phyloP scores from a whole-genome alignment of 2,797 vertebrate genomes.

The Sebastes goodei region DNA sequence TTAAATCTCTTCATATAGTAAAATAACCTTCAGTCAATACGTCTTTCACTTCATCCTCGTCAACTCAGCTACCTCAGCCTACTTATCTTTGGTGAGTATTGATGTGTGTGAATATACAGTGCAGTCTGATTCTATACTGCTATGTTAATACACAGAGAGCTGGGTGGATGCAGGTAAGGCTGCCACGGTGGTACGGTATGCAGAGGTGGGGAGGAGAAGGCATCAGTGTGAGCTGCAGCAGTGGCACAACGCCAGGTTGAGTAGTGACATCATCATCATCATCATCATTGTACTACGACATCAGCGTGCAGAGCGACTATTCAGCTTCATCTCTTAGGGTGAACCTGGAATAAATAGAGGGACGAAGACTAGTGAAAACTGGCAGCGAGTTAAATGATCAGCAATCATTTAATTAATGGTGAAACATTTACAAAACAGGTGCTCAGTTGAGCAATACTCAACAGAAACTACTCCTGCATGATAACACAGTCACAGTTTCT shows the following conservation, averaged over 20 bases:
- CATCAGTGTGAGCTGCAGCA: constrained; percentile 66
- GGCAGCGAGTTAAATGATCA: background rate
- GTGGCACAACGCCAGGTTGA: constrained; percentile 3
- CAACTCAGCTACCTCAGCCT: background rate
- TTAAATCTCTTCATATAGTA: constrained; percentile 18
- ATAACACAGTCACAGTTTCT: background rate
- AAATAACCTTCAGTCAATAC: constrained; percentile 31
- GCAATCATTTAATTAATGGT: no score
- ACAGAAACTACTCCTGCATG: background rate
- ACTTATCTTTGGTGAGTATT: constrained; percentile 55
- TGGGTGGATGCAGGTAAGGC: constrained; percentile 39
- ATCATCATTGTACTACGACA: background rate
- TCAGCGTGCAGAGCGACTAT: constrained; percentile 35
- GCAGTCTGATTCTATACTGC: constrained; percentile 14
- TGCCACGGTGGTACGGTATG: constrained; percentile 26
- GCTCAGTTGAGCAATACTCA: background rate
- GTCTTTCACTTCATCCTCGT: background rate
- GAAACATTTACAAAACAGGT: background rate
- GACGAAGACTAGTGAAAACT: background rate
- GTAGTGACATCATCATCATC: background rate
- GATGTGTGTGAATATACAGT: constrained; percentile 19
- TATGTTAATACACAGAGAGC: constrained; percentile 30
- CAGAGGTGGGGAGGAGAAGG: constrained; percentile 50
- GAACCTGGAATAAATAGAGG: constrained; percentile 81
- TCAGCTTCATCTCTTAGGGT: constrained; percentile 83